Base-by-base conservation (phyloP, 1,140 invertebrate genomes). In the Mya arenaria region DNA sequence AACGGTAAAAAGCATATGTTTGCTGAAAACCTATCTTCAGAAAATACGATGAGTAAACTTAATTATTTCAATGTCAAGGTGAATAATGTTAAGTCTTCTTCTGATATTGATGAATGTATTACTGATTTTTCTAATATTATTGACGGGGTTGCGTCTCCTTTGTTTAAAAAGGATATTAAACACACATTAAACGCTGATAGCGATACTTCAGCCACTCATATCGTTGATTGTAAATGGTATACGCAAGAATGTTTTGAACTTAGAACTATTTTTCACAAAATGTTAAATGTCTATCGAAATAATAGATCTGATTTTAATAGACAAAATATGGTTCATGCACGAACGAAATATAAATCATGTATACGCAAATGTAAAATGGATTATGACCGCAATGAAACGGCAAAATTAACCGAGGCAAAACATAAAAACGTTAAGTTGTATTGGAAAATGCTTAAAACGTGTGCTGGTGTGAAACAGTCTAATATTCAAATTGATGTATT, bases 371-470 rank as follows among this genome's bases (percentile, higher is more conserved):
- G 3, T n/a, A 32, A 25, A 36, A 23, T 32, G 58, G 25, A 58
- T 19, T 73, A 58, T 58, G 52, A 58, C 1, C 25, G 23, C 15
- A 10, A 1, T 4, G 4, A 73, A 37, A 73, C 52, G 37, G 1
- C 6, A 13, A 58, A 73, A 58, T 30, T 73, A 19, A n/a, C 17
- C 4, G 19, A 56, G 23, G 32, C 55, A 10, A 73, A 37, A 37
- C 37, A 36, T 28, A 60, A 74, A 74, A 74, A 74, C 41, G 71
- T 56, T 1, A 58, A 73, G 25, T 73, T 73, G 41, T 73, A 73
- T 34, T 73, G 69, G 69, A 73, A 58, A 4, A 19, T 73, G 52
- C 34, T 73, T 3, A 73, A 73, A 37, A n/a, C 37, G 13, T 6
- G 2, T 37, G 48, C 52, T 15, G n/a, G 32, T 13, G 13, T 73